These are phyloP conservation scores for Serrognathus titanus DNA, from an alignment of 2,888 invertebrate genomes.

Conservation along the genomic window DNA sequence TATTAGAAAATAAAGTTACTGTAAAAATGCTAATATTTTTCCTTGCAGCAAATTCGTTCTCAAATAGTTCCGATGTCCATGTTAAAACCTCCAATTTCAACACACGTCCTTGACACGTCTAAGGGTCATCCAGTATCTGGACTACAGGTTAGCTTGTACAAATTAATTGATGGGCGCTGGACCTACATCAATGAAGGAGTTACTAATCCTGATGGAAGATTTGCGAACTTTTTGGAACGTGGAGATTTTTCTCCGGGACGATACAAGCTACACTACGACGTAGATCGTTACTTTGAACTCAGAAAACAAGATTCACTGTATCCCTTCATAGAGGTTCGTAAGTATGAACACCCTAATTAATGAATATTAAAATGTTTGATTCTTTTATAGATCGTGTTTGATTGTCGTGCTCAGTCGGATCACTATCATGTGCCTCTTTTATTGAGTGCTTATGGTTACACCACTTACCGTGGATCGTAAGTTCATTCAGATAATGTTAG, in stretches of 20 bases:
- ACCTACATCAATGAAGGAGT: constrained; percentile 60
- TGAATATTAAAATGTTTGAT: background rate
- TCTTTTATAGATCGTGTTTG: constrained; percentile 64
- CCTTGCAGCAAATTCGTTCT: constrained; percentile 27
- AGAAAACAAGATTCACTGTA: constrained; percentile 63
- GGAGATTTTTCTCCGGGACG: constrained; percentile 62
- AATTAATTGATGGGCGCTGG: constrained; percentile 65
- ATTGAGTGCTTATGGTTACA: constrained; percentile 72
- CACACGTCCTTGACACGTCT: constrained; percentile 72
- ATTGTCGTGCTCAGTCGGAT: constrained; percentile 58
- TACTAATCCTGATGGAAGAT: constrained; percentile 67
- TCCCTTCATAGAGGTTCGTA: constrained; percentile 69
- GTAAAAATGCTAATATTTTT: background rate
- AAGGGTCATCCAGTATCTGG: constrained; percentile 65
- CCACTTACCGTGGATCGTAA: constrained; percentile 71
- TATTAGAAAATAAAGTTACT: too few relatives aligned
- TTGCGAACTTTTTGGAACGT: constrained; percentile 59
- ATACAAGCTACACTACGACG: constrained; percentile 73
- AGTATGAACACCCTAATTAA: background rate
- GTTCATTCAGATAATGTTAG: background rate
- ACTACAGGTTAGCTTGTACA: constrained; percentile 65
- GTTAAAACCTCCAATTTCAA: constrained; percentile 60
- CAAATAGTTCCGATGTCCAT: constrained; percentile 21
- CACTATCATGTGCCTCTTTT: constrained; percentile 76
- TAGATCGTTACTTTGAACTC: constrained; percentile 65